These are phyloP conservation scores for Plecturocebus donacophilus DNA, from an alignment of 2,113 vertebrate genomes.

Conservation along the genomic window DNA sequence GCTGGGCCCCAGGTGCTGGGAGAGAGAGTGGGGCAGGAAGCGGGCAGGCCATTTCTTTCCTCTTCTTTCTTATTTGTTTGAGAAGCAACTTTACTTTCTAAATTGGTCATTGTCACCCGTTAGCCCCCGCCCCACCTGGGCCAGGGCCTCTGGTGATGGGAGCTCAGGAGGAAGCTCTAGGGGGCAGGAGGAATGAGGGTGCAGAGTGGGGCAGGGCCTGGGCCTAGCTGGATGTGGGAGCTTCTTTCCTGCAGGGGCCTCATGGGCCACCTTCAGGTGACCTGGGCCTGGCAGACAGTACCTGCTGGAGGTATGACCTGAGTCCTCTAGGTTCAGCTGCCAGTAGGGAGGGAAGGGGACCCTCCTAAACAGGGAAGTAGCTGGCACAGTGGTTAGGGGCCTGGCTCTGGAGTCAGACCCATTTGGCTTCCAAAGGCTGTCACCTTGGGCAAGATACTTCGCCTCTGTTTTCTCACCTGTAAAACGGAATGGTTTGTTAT, in stretches of 20 bases:
- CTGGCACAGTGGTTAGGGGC: background rate
- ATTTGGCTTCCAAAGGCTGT: background rate
- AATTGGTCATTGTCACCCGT: slow-evolving; percentile 80
- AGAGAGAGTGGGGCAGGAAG: slow-evolving; percentile 80
- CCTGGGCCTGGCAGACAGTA: background rate
- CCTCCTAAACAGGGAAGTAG: background rate
- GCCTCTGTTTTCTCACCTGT: slow-evolving; percentile 34
- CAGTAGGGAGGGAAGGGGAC: background rate
- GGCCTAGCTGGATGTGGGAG: background rate
- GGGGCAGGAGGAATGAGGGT: background rate
- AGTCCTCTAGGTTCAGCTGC: background rate
- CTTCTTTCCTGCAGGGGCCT: background rate
- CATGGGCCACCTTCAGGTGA: background rate
- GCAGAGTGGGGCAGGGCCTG: background rate
- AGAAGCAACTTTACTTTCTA: slow-evolving; percentile 83
- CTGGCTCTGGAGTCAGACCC: background rate
- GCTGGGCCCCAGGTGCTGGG: slow-evolving; percentile 80
- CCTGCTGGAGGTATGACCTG: background rate
- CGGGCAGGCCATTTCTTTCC: slow-evolving; percentile 78
- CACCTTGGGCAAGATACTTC: background rate
- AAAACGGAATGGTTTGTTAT: background rate
- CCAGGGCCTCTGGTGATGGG: slow-evolving; percentile 56
- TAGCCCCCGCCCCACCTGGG: slow-evolving; percentile 78
- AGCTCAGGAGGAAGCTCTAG: slow-evolving; percentile 64
- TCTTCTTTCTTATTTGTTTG: slow-evolving; percentile 83